Conservation (phyloP, 2,113 vertebrate genomes). For the Gallinago undulata region DNA sequence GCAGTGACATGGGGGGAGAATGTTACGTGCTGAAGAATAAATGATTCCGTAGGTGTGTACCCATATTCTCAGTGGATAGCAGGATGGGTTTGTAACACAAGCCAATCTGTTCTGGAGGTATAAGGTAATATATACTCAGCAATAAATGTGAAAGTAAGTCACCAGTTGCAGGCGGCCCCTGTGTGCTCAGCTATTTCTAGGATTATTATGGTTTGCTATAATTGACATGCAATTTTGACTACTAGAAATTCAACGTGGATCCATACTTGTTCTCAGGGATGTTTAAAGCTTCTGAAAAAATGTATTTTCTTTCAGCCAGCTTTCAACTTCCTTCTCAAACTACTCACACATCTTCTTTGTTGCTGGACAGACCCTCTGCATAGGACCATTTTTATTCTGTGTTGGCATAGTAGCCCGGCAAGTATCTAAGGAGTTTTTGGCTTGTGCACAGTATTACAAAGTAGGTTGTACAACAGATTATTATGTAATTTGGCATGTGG, state of each 20-base stretch:
- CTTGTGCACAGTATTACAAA: neutral
- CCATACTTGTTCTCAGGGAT: neutral
- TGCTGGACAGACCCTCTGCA: neutral
- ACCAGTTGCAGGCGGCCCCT: neutral
- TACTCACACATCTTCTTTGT: neutral
- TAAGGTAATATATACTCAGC: rapidly evolving
- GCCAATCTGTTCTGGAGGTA: neutral
- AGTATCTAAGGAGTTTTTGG: neutral
- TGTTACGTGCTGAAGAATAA: neutral
- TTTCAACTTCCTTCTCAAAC: neutral
- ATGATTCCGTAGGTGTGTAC: neutral
- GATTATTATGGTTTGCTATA: neutral
- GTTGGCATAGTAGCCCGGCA: neutral
- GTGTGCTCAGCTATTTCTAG: neutral
- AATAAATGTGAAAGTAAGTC: neutral
- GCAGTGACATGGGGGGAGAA: neutral
- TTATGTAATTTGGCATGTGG: neutral
- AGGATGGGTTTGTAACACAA: neutral
- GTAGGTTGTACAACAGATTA: neutral
- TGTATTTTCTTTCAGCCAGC: rapidly evolving
- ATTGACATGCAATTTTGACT: neutral
- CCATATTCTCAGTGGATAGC: neutral
- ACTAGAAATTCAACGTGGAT: neutral
- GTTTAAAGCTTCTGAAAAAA: neutral
- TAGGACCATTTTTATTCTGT: neutral